phyloP scores from a whole-genome alignment of 2,888 invertebrate species.

The Ecdyonurus torrentis region DNA sequence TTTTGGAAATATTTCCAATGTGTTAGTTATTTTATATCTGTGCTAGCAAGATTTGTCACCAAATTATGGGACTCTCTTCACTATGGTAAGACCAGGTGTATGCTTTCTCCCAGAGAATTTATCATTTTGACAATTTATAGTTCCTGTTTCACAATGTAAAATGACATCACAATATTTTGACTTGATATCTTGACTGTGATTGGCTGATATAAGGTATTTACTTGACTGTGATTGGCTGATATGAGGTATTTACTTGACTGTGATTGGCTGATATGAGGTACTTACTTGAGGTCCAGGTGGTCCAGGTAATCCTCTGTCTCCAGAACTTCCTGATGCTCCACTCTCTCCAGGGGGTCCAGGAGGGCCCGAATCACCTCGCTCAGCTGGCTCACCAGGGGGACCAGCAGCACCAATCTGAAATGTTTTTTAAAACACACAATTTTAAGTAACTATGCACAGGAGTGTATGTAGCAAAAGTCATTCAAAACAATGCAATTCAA shows the following conservation, averaged over 20 bases:
- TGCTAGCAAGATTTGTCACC: no score
- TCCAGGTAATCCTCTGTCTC: constrained; percentile 57
- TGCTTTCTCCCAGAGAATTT: no score
- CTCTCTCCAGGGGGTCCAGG: constrained; percentile 52
- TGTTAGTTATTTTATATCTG: no score
- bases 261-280: neutral
- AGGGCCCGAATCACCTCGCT: constrained; percentile 57
- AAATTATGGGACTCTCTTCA: no score
- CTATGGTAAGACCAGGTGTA: no score
- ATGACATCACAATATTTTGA: neutral
- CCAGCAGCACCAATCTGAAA: constrained; percentile 36
- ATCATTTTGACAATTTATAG: neutral
- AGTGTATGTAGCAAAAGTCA: no score
- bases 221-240: neutral
- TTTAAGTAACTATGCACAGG: no score
- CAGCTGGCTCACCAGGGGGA: constrained; percentile 64
- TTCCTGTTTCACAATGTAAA: neutral
- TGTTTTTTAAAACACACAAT: no score
- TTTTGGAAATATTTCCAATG: no score
- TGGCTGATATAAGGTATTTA: neutral
- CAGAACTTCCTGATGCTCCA: constrained; percentile 55
- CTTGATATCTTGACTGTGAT: neutral
- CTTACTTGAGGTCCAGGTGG: constrained; percentile 45
- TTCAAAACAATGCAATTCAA: no score
- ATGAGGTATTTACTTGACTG: constrained; percentile 30